Conservation (phyloP, 2,113 vertebrate species). For the Podarcis muralis region DNA sequence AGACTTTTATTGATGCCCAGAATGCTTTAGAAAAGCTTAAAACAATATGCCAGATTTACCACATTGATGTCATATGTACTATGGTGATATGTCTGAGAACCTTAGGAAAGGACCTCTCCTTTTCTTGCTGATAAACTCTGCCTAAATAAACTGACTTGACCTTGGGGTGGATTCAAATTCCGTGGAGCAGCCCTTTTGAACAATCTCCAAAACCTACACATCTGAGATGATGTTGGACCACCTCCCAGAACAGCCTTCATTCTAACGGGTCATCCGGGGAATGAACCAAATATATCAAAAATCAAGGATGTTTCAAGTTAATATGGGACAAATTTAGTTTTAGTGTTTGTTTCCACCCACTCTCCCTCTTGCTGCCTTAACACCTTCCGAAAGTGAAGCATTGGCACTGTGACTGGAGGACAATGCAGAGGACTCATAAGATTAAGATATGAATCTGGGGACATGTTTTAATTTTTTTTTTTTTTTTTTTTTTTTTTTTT, state of each 20-base stretch:
- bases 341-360: neutral
- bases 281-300: slow-evolving; percentile 40
- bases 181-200: slow-evolving; percentile 61
- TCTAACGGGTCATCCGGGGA: slow-evolving; percentile 44
- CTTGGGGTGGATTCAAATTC: slow-evolving; percentile 62
- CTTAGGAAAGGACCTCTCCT: slow-evolving; percentile 43
- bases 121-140: slow-evolving; percentile 65
- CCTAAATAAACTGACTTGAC: slow-evolving; percentile 68
- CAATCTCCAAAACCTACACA: slow-evolving; percentile 62
- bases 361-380: neutral
- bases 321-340: slow-evolving; percentile 31
- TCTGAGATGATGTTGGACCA: slow-evolving; percentile 68
- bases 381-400: neutral
- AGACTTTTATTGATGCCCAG: neutral
- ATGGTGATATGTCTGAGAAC: neutral
- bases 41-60: accelerated
- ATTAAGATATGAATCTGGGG: neutral
- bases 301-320: slow-evolving; percentile 55
- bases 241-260: slow-evolving; percentile 62
- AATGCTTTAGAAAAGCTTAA: neutral
- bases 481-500: too few species aligned
- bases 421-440: neutral
- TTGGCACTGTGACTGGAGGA: neutral
- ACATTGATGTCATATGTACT: neutral
- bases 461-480: too few species aligned